These are phyloP conservation scores for Lasioglossum morio DNA, from an alignment of 2,888 invertebrate species.

Conservation along the genomic window DNA sequence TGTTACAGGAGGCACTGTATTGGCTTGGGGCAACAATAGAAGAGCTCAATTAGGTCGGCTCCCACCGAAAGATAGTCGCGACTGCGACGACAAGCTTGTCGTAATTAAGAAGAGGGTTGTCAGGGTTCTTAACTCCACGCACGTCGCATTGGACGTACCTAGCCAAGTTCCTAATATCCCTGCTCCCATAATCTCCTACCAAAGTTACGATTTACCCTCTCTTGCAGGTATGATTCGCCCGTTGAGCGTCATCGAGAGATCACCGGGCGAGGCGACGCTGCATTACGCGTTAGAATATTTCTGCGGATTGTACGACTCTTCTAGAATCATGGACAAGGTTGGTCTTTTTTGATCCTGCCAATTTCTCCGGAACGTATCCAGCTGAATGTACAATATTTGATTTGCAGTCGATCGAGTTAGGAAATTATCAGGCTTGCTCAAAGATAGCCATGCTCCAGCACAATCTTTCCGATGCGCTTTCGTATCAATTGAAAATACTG, in stretches of 20 bases:
- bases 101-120: slow-evolving; percentile 90
- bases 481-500: slow-evolving; percentile 83
- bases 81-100: slow-evolving; percentile 86
- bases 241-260: slow-evolving; percentile 80
- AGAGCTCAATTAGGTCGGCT: slow-evolving; percentile 87
- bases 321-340: slow-evolving; percentile 82
- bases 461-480: slow-evolving; percentile 83
- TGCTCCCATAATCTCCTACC: slow-evolving; percentile 82
- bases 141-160: slow-evolving; percentile 82
- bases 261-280: slow-evolving; percentile 81
- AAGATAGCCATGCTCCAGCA: slow-evolving; percentile 84
- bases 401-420: slow-evolving; percentile 82
- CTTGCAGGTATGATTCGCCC: slow-evolving; percentile 78
- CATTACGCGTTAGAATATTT: slow-evolving; percentile 85
- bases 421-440: slow-evolving; percentile 85
- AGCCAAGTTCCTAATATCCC: slow-evolving; percentile 84
- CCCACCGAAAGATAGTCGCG: slow-evolving; percentile 86
- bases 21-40: slow-evolving; percentile 91
- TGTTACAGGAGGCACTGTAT: slow-evolving; percentile 86
- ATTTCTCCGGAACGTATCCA: not conserved
- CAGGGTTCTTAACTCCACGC: slow-evolving; percentile 86
- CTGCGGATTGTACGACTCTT: slow-evolving; percentile 81
- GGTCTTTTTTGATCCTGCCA: slow-evolving; percentile 27
- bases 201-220: slow-evolving; percentile 80
- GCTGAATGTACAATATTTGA: not conserved